A percentile compares a stretch with the other conserved stretches of the same genome.
Conservation (phyloP, 2,888 invertebrate genomes). For the Drosophila hamatofila region DNA sequence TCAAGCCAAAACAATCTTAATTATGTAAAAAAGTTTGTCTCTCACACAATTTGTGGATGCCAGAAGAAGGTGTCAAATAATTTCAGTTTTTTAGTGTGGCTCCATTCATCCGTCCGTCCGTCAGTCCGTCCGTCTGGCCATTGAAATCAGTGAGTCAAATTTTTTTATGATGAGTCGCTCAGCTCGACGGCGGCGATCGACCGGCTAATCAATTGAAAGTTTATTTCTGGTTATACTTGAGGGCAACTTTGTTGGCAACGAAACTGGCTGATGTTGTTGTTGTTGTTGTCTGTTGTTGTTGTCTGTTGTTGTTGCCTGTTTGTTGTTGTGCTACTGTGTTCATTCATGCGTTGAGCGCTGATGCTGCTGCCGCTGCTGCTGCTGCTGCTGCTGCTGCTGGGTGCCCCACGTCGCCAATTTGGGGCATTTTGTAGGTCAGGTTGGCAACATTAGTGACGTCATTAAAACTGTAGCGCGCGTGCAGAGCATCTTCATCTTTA, state of each 20-base stretch:
- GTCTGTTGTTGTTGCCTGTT: constrained; percentile 11
- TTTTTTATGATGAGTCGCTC: constrained; percentile 48
- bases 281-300: constrained; percentile 5
- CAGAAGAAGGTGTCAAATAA: constrained; percentile 15
- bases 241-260: constrained; percentile 51
- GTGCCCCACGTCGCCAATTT: constrained; percentile 44
- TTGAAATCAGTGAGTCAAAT: constrained; percentile 45
- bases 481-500: constrained; percentile 12
- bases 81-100: constrained; percentile 12
- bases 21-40: background rate
- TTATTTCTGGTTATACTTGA: constrained; percentile 52
- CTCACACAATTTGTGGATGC: background rate
- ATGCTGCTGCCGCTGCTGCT: background rate
- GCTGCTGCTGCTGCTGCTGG: constrained; percentile 1
- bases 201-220: constrained; percentile 56
- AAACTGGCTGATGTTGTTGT: constrained; percentile 19
- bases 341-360: constrained; percentile 43
- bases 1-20: background rate
- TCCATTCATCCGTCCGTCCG: background rate
- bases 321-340: constrained; percentile 26
- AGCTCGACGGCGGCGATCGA: constrained; percentile 19
- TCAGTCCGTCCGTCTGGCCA: background rate
- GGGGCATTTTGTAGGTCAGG: constrained; percentile 66
- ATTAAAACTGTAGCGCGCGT: constrained; percentile 28
- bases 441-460: constrained; percentile 61